phyloP scores from a whole-genome alignment of 2,113 vertebrate species.

The Chamaetylas fuelleborni region DNA sequence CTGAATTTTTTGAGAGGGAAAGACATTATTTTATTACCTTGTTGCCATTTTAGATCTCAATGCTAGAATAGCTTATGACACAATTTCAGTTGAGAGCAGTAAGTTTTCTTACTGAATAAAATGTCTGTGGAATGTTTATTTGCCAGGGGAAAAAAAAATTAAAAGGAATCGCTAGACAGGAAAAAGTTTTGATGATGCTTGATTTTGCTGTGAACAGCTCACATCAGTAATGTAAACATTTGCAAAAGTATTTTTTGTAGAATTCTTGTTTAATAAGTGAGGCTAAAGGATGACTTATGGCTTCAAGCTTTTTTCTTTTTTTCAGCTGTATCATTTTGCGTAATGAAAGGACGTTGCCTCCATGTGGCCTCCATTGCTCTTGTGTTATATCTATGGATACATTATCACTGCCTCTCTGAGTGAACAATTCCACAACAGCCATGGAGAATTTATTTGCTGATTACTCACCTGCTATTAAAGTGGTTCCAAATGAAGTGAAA shows the following conservation, averaged over 20 bases:
- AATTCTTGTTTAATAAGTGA: neutral
- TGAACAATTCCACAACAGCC: constrained; percentile 2
- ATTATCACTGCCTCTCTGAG: constrained; percentile 12
- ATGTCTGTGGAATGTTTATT: constrained; percentile 3
- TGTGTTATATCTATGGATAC: neutral
- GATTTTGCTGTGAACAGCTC: neutral
- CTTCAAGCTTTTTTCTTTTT: neutral
- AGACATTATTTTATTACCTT: neutral
- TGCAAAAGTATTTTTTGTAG: neutral
- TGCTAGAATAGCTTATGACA: neutral
- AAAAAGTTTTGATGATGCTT: neutral
- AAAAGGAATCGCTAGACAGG: neutral
- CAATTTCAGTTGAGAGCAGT: neutral
- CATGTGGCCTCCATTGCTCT: neutral
- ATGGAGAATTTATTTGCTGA: constrained; percentile 9
- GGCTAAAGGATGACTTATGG: neutral
- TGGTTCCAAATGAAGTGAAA: constrained; percentile 26
- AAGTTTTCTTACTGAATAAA: neutral
- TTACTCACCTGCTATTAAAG: constrained; percentile 44
- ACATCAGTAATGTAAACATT: neutral
- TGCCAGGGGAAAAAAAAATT: neutral
- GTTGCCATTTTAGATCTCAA: neutral
- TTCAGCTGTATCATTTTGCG: neutral
- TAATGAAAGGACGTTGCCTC: neutral
- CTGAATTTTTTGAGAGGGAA: neutral